Percentiles rank a stretch among this genome's conserved stretches.
These are phyloP conservation scores for Macheiramphus alcinus DNA, from an alignment of 2,113 vertebrate species.

Conservation along the genomic window DNA sequence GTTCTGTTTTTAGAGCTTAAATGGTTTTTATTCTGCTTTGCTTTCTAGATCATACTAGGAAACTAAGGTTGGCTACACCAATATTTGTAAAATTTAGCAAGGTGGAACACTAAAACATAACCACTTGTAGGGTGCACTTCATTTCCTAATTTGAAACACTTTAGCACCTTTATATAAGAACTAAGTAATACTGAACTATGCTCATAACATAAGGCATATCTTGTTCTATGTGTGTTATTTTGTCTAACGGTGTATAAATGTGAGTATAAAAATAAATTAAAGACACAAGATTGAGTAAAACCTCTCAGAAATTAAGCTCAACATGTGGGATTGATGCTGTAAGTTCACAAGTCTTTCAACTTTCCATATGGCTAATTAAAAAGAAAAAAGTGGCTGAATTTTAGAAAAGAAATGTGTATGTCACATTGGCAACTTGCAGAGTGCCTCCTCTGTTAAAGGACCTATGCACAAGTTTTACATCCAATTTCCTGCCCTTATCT, in stretches of 20 bases:
- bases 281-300: conserved; percentile 40
- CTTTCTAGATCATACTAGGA: neutral
- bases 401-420: conserved; percentile 65
- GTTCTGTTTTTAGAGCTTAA: neutral
- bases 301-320: conserved; percentile 40
- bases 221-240: neutral
- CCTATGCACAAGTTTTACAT: conserved; percentile 71
- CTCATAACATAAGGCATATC: neutral
- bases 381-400: conserved; percentile 70
- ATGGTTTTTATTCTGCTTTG: conserved; percentile 3
- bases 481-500: conserved; percentile 77
- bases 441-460: conserved; percentile 64
- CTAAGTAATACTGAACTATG: neutral
- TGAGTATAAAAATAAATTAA: conserved; percentile 57
- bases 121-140: neutral
- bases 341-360: conserved; percentile 71
- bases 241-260: conserved; percentile 18
- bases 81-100: conserved; percentile 17
- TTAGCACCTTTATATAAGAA: neutral
- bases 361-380: conserved; percentile 78
- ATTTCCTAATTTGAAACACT: conserved; percentile 31
- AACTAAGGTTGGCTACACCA: neutral
- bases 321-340: conserved; percentile 75
- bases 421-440: conserved; percentile 66
- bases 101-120: conserved; percentile 31